Evolutionary conservation across 1,140 invertebrate species (phyloP), one percentile per base, ranked within the genome.

Genomic region (Leptoteleia sp.): DNA sequence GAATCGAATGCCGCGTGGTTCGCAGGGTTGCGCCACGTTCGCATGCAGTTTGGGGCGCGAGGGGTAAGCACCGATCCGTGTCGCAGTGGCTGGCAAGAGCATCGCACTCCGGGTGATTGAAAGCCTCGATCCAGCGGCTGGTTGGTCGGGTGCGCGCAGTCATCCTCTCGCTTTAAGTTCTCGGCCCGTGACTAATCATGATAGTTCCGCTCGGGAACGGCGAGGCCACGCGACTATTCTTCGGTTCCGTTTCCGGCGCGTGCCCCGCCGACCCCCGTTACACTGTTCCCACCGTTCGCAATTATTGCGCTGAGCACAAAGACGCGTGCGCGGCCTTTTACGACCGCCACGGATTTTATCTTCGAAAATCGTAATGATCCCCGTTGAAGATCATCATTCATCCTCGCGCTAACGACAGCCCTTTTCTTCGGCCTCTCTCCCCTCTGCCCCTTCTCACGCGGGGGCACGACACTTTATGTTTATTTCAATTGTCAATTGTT

Each of bases 311-410:
- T 57, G 73, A 61, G 62, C 62, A 75, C 62, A 75, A 79, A 76
- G 62, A 65, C 59, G 68, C 76, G 76, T 62, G 54, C 54, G 76
- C 65, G 76, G 64, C 71, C 81, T 82, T 82, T 59, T 75, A 29
- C 50, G 37, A 64, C 42, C 13, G 15, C 40, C 31, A 55, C 50
- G 50, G 33, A 76, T 75, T 73, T 77, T 78, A 78, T 73, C 70
- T 77, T 79, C 62, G 19, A 52, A 48, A 48, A 13, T 76, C 62
- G n/a, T 67, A 62, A 72, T 68, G 54, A 65, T 76, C 81, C 77
- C 81, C 82, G 81, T 72, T 79, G n/a, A 81, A 83, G 38, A 89
- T 90, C 86, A 91, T 91, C 90, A 91, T 91, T 90, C 89, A 87
- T 88, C 82, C 80, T 86, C 77, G 81, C 85, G 78, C 85, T 78